Evolutionary conservation across 1,140 invertebrate genomes (phyloP).

Genomic region (Laupala kohalensis): DNA sequence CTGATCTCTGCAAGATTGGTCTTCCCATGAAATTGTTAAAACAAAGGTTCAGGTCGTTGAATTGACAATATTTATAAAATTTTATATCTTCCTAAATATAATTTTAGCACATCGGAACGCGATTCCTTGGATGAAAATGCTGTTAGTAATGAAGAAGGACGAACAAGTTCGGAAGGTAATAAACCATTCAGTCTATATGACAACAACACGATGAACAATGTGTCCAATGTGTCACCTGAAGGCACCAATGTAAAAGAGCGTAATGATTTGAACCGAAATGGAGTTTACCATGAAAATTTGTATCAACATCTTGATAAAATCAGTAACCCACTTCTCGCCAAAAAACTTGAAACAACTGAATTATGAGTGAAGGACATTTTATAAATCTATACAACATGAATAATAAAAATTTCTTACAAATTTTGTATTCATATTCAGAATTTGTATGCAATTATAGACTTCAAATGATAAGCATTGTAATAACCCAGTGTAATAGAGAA

Average conservation of each 20-base stretch:
- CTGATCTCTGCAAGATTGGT: neutral
- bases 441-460: neutral
- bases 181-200: neutral
- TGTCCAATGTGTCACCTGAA: slow-evolving; percentile 25
- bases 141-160: slow-evolving; percentile 44
- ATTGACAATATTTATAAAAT: neutral
- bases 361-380: slow-evolving; percentile 24
- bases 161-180: slow-evolving; percentile 2
- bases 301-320: slow-evolving; percentile 33
- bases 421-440: neutral
- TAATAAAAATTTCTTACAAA: neutral
- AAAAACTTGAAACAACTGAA: slow-evolving; percentile 78
- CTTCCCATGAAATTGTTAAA: neutral
- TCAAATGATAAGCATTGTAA: neutral
- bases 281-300: slow-evolving; percentile 30
- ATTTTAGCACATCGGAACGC: slow-evolving; percentile 44
- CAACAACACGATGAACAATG: slow-evolving; percentile 15
- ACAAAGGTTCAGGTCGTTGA: neutral
- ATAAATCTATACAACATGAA: neutral
- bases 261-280: slow-evolving; percentile 28
- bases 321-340: slow-evolving; percentile 42
- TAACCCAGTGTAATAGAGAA: neutral
- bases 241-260: slow-evolving; percentile 28
- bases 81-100: neutral
- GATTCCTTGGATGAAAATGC: slow-evolving; percentile 83